Conservation (phyloP, 2,888 invertebrate genomes). For the Rotaria magnacalcarata region DNA sequence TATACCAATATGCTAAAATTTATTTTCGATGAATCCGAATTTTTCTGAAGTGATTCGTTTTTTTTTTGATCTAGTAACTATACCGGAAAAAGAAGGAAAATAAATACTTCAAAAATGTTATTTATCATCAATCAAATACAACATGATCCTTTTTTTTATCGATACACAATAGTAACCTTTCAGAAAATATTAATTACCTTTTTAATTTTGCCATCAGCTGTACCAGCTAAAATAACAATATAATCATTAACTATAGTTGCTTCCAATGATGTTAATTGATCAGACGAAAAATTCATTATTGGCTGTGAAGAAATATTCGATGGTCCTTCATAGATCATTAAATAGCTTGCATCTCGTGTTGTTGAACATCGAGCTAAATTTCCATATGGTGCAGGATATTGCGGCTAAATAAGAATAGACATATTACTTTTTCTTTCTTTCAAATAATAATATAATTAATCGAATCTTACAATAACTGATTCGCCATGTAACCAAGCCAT, state of each 20-base stretch:
- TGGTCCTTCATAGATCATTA: slow-evolving; percentile 21
- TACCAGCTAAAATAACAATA: background rate
- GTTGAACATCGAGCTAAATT: slow-evolving; percentile 33
- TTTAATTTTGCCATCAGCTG: slow-evolving; percentile 19
- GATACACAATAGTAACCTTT: too few relatives aligned
- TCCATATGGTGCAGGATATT: slow-evolving; percentile 16
- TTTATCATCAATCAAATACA: too few relatives aligned
- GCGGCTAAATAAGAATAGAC: background rate
- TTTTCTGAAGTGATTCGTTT: too few relatives aligned
- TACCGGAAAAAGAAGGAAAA: too few relatives aligned
- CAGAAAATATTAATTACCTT: background rate
- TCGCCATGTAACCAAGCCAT: slow-evolving; percentile 34
- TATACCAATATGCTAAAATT: too few relatives aligned
- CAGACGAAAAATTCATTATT: background rate
- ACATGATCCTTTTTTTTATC: too few relatives aligned
- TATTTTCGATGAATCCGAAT: too few relatives aligned
- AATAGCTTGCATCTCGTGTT: slow-evolving; percentile 24
- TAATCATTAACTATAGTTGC: slow-evolving; percentile 6
- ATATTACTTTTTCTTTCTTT: background rate
- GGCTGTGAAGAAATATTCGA: background rate
- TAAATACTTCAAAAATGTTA: too few relatives aligned
- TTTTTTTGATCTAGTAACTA: too few relatives aligned
- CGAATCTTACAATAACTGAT: slow-evolving; percentile 4
- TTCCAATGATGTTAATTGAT: slow-evolving; percentile 10
- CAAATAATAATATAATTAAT: background rate